Evolutionary conservation across 2,888 invertebrate genomes (phyloP).

Genomic region (Trileptium ribeirensis): DNA sequence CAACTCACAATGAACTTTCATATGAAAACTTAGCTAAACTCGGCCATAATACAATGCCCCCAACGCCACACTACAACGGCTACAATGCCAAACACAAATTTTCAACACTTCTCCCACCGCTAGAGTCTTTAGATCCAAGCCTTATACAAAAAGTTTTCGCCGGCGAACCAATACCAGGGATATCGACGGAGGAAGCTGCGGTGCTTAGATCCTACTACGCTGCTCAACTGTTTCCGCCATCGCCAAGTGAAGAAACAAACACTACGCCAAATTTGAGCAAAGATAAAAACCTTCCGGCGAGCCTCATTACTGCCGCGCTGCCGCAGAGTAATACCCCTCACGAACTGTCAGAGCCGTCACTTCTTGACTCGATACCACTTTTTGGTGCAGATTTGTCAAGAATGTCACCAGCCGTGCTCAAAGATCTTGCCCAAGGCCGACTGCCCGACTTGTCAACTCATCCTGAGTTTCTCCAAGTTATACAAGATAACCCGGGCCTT

Average conservation of each 20-base stretch:
- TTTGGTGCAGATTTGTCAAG: conserved; percentile 10
- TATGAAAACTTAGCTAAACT: neutral
- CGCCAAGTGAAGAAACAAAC: neutral
- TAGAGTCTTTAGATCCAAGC: neutral
- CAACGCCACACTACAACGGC: neutral
- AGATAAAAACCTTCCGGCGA: neutral
- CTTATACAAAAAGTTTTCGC: neutral
- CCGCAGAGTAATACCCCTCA: neutral
- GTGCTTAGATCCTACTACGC: neutral
- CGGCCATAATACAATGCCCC: neutral
- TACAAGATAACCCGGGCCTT: conserved; percentile 12
- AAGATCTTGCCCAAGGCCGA: neutral
- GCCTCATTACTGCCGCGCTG: neutral
- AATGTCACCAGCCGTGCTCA: conserved; percentile 2
- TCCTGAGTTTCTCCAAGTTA: conserved; percentile 12
- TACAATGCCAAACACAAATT: neutral
- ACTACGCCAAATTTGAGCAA: neutral
- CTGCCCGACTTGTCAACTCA: neutral
- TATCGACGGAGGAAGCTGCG: neutral
- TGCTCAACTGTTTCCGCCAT: neutral
- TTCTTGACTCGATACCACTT: neutral
- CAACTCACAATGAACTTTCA: too few species aligned
- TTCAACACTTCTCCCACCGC: neutral
- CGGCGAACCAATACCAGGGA: neutral
- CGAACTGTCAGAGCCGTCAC: neutral